Evolutionary conservation across 2,888 invertebrate genomes (phyloP).

Genomic region (Agrilus mali): DNA sequence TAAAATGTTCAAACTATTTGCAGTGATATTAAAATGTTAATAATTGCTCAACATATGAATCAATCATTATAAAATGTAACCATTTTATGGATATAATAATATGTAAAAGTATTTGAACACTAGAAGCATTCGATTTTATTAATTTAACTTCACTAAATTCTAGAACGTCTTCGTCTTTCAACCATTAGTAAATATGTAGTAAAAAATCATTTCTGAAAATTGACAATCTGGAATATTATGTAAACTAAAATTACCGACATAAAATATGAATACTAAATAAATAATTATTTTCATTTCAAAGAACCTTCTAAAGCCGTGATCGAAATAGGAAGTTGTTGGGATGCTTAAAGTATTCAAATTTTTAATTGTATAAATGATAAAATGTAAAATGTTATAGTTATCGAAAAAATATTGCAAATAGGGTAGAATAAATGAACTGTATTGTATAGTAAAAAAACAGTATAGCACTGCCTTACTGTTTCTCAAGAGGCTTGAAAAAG

Average conservation of each 20-base stretch:
- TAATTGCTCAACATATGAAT: conserved; percentile 9
- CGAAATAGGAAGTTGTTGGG: background rate
- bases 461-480: conserved; percentile 37
- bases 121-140: conserved; percentile 3
- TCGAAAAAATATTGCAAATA: conserved; percentile 12
- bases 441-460: conserved; percentile 20
- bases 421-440: conserved; percentile 11
- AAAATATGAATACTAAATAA: no score
- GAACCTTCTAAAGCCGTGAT: no score
- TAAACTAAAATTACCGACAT: no score
- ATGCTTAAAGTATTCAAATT: conserved; percentile 22
- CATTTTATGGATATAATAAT: no score
- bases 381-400: conserved; percentile 19
- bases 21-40: conserved; percentile 3
- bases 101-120: background rate
- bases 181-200: background rate
- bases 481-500: conserved; percentile 38
- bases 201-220: no score
- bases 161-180: conserved; percentile 12
- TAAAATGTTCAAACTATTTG: no score
- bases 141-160: conserved; percentile 5
- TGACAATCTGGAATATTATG: no score
- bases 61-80: no score
- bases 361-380: conserved; percentile 7
- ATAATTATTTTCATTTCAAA: conserved; percentile 7